phyloP scores from a whole-genome alignment of 2,113 vertebrate species.

The Miniopterus natalensis region DNA sequence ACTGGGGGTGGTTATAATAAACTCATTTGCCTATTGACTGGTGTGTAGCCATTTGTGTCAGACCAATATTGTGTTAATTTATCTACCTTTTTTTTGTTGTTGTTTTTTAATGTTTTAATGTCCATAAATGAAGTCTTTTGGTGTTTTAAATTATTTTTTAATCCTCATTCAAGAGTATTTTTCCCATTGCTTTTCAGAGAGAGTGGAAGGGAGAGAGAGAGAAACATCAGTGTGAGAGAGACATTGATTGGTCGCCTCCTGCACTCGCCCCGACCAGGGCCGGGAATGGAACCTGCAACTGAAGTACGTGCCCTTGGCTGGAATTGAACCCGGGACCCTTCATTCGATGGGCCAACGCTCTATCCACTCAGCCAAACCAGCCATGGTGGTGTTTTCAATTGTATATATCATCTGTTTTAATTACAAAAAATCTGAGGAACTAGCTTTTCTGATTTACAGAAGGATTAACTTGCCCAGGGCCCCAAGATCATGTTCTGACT shows the following conservation, averaged over 20 bases:
- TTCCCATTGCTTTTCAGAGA: too few relatives aligned
- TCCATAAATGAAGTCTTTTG: not conserved
- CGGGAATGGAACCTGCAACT: too few relatives aligned
- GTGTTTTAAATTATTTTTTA: not conserved
- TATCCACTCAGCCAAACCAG: too few relatives aligned
- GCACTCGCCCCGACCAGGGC: too few relatives aligned
- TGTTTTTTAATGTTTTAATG: not conserved
- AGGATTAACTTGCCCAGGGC: not conserved
- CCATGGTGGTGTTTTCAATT: not conserved
- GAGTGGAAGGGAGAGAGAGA: too few relatives aligned
- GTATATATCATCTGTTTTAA: not conserved
- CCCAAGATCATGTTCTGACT: not conserved
- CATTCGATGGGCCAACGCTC: too few relatives aligned
- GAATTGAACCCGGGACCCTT: too few relatives aligned
- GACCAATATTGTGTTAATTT: not conserved
- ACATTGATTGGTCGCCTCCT: too few relatives aligned
- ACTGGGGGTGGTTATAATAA: not conserved
- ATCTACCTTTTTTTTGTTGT: not conserved
- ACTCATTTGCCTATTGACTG: not conserved
- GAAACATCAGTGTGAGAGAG: too few relatives aligned
- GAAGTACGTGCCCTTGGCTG: too few relatives aligned
- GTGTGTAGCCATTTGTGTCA: not conserved
- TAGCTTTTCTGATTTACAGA: not conserved
- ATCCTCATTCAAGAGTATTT: too few relatives aligned
- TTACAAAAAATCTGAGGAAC: conserved; percentile 30